Conservation (phyloP, 2,797 vertebrate species). For the Forpus xanthops region DNA sequence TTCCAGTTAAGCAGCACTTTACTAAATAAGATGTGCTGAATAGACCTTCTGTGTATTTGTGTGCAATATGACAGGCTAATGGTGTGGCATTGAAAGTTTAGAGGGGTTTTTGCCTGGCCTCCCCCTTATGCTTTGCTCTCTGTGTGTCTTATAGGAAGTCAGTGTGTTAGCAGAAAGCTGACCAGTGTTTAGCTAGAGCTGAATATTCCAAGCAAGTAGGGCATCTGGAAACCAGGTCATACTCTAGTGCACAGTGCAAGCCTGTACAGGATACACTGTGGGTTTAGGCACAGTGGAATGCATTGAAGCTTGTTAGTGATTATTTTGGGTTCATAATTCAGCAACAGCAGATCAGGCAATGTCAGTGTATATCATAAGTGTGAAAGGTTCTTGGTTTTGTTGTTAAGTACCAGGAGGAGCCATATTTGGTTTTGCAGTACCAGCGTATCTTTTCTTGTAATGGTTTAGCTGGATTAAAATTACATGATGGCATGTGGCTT, state of each 20-base stretch:
- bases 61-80: not conserved
- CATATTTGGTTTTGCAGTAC: not conserved
- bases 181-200: not conserved
- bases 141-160: not conserved
- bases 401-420: not conserved
- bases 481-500: not conserved
- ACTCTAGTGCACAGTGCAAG: not conserved
- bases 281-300: not conserved
- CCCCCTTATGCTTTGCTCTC: not conserved
- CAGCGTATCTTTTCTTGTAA: not conserved
- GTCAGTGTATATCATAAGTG: not conserved
- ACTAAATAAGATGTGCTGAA: not conserved
- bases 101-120: not conserved
- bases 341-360: not conserved
- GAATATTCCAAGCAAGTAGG: conserved; percentile 23
- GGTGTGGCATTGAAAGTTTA: not conserved
- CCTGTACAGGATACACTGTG: not conserved
- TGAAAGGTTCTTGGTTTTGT: not conserved
- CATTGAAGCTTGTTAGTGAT: not conserved
- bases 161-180: not conserved
- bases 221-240: conserved; percentile 55
- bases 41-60: not conserved
- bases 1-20: not conserved
- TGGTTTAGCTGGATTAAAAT: not conserved
- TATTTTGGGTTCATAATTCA: not conserved